Base-by-base conservation (phyloP, 2,797 vertebrate genomes). In the Gorsachius magnificus region DNA sequence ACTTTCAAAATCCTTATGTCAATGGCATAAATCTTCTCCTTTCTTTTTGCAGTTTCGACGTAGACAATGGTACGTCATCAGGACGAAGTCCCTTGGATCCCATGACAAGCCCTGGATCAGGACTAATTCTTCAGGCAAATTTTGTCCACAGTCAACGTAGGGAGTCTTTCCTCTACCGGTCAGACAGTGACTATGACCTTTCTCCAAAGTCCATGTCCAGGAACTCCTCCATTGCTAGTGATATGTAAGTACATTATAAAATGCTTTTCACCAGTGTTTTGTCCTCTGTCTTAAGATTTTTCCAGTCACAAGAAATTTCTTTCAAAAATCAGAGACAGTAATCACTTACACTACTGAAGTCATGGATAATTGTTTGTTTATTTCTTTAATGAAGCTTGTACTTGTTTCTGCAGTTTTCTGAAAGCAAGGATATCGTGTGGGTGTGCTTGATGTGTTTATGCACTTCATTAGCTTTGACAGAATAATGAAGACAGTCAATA, bases 141-240 rank as follows among this genome's bases (percentile, higher is more conserved):
- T 99, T 99, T 94, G 99, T 99, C 94, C 99, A 99, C 98, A 99
- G 99, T 97, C 99, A 99, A 94, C 98, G 99, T 81, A 98, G 99
- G 96, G 99, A 99, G 97, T 99, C 99, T 64, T 99, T 99, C 97
- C 98, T 99, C 87, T 99, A 99, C 96, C 99, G 99, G 83, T 99
- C 99, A 2, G 99, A 99, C 98, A 99, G 99, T 3, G 99, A 99
- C 97, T 99, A 99, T 97, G 99, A 99, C 97, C 99, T 99, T 90
- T 99, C 99, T 61, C 99, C 99, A 91, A 99, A 99, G 97, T 99
- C 99, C 70, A 99, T 99, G 99, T 99, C 99, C 94, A 98, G 99
- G 90, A 99, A 99, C 98, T 99, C 99, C 98, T 99, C 99, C 97
- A 99, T 99, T 89, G 99, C 99, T 97, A 99, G 99, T 97, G 99